Conservation (phyloP, 1,140 invertebrate genomes). For the Drosophila kikkawai region DNA sequence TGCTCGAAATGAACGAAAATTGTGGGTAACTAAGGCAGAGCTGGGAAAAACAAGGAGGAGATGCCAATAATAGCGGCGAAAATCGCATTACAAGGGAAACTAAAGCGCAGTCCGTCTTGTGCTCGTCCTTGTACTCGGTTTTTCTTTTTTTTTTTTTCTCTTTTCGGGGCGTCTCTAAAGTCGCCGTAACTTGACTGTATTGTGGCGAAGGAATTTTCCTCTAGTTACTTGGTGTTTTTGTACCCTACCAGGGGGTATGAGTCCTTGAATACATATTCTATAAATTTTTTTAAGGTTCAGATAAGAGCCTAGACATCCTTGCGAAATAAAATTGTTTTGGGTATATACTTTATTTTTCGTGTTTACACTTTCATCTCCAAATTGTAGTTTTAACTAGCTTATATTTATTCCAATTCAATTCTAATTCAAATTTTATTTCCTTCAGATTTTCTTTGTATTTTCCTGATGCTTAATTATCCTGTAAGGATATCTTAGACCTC, state of each 20-base stretch:
- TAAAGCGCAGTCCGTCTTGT: conserved; percentile 12
- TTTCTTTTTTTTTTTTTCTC: background rate
- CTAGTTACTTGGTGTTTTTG: background rate
- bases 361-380: too few species aligned
- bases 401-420: background rate
- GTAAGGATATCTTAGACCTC: background rate
- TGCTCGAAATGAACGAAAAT: conserved; percentile 16
- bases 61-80: conserved; percentile 43
- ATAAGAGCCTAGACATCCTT: background rate
- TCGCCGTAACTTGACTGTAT: conserved; percentile 29
- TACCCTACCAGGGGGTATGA: background rate
- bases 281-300: too few species aligned
- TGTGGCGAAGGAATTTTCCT: conserved; percentile 30
- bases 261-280: background rate
- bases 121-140: conserved; percentile 10
- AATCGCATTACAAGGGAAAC: conserved; percentile 56
- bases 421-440: background rate
- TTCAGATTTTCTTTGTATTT: background rate
- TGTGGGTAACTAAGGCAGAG: background rate
- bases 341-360: too few species aligned
- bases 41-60: conserved; percentile 1
- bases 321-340: too few species aligned
- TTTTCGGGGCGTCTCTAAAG: conserved; percentile 21
- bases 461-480: background rate
- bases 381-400: too few species aligned